These are phyloP conservation scores for Rhopalosiphum nymphaeae DNA, from an alignment of 2,888 invertebrate species.

Conservation along the genomic window DNA sequence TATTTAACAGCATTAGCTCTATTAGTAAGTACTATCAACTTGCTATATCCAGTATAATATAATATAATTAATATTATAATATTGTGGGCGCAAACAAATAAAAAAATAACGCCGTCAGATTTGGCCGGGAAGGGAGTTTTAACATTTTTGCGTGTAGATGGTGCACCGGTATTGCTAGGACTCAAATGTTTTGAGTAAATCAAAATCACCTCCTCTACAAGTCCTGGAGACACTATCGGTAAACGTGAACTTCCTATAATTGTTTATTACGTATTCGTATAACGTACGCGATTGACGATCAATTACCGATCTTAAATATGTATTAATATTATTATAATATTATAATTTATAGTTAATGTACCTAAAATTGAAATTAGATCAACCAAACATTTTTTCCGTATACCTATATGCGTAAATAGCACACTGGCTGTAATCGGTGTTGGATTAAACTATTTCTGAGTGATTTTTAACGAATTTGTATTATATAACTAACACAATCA, in stretches of 20 bases:
- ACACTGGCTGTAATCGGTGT: background rate
- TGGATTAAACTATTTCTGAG: background rate
- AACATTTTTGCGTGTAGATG: background rate
- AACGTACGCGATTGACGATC: background rate
- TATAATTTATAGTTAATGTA: no score
- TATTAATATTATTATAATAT: background rate
- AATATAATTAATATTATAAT: no score
- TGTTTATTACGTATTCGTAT: background rate
- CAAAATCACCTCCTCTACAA: background rate
- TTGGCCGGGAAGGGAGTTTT: background rate
- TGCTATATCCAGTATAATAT: no score
- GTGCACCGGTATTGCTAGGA: background rate
- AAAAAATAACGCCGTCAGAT: background rate
- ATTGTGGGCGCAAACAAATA: background rate
- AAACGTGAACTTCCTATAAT: background rate
- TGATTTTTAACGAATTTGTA: background rate
- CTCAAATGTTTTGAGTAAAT: background rate
- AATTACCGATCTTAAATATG: background rate
- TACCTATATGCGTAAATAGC: background rate
- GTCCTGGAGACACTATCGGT: background rate
- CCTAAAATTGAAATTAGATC: no score
- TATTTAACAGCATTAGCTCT: background rate
- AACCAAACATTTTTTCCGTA: no score
- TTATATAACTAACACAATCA: background rate
- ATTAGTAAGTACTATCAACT: background rate